Base-by-base conservation (phyloP, 2,888 invertebrate genomes). In the Cephus spinipes region DNA sequence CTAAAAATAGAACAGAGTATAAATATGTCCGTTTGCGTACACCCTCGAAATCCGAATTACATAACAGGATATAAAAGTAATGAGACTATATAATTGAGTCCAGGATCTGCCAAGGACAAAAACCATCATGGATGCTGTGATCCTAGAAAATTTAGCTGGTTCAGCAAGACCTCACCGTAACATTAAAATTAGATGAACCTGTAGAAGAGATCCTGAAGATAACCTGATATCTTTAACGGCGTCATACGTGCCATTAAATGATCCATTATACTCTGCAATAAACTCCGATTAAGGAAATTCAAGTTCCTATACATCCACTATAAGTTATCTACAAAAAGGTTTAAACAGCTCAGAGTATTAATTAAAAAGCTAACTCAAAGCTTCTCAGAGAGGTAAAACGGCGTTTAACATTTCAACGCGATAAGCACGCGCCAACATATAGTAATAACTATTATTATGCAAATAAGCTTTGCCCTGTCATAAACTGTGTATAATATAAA, bases 371-470 rank as follows among this genome's bases (percentile, higher is more conserved):
- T 55, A 23, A 55, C 23, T 55, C 9, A 23, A 55, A 55, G 23
- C 55, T 55, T 55, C 23, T 23, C 55, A 23, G 55, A 55, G 55
- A 55, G 23, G 9, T 23, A 55, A 55, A 55, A 55, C 23, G 55
- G 40, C 23, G 55, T 23, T 55, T 55, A 55, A 55, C 55, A 9
- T 55, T 55, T 23, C 2, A 55, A 55, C 55, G 23, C 69, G 82
- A 82, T 79, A 82, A 83, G 81, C 78, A 75, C 76, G 71, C 69
- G 32, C 73, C 73, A 69, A 73, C 55, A 73, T 69, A 36, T 74
- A 81, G 83, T 84, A 80, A 79, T 80, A 81, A 80, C 73, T 78
- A 80, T 80, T 81, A 81, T 81, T 80, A 76, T 81, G 55, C 55
- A 55, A 55, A 55, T 55, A 55, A 55, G 55, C 55, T 55, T 15